Evolutionary conservation across 2,888 invertebrate genomes (phyloP), one percentile per base, ranked within the genome.

Genomic region (Auanema sp.): DNA sequence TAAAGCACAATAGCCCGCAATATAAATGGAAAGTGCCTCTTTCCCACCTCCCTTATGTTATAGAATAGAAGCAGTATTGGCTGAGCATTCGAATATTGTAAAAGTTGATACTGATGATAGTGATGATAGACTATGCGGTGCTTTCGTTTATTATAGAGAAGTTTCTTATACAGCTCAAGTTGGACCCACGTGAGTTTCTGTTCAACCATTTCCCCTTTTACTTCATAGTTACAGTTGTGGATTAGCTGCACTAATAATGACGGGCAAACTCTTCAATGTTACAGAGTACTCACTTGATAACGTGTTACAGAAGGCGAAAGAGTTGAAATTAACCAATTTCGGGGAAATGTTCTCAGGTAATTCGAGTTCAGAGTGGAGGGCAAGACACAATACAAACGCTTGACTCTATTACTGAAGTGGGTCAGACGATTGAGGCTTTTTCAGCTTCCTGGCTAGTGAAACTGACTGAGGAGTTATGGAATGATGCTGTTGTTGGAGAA

Each of bases 261-360:
- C 62, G 1, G 51, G 2, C 18, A 11, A 21, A 0, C 16, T 18
- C 23, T 16, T 62, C 18, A 42, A 24, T 40, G 10, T n/a, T 11
- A 25, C 14, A 18, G 41, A 49, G 3, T 16, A 23, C 24, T 16
- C 12, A 11, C 85, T 91, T 1, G 85, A 87, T 65, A 84, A 86
- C 58, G 81, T 89, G 47, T 84, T 88, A 40, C 84, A 85, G 2
- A 86, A 88, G 72, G 90, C 91, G 0, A 88, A 88, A 83, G 82
- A 85, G 23, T 85, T 87, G 72, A 88, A 89, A 1, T 91, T 88
- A 79, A 91, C 91, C 2, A 89, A 89, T 74, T 90, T 91, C 77
- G 94, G 95, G 10, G 95, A 95, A 88, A 91, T 94, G 88, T 86
- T 72, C 64, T 78, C 76, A 5, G 66, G 77, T 75, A 24, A 41